Conservation (phyloP, 2,797 vertebrate genomes). For the Etheostoma nigrum region DNA sequence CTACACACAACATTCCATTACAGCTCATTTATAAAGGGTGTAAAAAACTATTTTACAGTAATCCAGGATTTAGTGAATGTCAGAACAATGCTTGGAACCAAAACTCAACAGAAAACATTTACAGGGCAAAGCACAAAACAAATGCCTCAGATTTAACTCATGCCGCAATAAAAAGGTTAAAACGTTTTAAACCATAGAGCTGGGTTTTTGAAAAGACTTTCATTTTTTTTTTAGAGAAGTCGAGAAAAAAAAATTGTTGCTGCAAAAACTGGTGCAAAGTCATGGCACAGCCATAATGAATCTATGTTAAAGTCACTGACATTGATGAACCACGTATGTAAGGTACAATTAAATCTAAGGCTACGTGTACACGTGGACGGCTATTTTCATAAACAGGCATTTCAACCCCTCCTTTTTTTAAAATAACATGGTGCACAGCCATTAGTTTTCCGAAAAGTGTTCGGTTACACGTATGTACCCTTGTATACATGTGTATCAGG, state of each 20-base stretch:
- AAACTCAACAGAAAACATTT: neutral
- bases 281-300: neutral
- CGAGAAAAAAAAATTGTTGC: neutral
- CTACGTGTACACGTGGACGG: no score
- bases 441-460: no score
- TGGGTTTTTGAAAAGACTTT: neutral
- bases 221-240: no score
- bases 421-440: no score
- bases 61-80: neutral
- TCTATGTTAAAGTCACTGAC: neutral
- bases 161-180: neutral
- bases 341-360: neutral
- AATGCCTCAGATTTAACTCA: neutral
- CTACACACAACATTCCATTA: neutral
- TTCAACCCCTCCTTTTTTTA: no score
- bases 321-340: neutral
- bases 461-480: no score
- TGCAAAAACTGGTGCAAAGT: neutral
- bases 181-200: neutral
- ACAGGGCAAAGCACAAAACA: neutral
- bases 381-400: no score
- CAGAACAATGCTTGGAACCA: neutral
- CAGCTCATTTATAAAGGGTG: neutral
- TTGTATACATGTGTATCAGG: no score
- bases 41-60: neutral